Conservation (phyloP, 1,140 invertebrate genomes). For the Stenopsyche tienmushanensis region DNA sequence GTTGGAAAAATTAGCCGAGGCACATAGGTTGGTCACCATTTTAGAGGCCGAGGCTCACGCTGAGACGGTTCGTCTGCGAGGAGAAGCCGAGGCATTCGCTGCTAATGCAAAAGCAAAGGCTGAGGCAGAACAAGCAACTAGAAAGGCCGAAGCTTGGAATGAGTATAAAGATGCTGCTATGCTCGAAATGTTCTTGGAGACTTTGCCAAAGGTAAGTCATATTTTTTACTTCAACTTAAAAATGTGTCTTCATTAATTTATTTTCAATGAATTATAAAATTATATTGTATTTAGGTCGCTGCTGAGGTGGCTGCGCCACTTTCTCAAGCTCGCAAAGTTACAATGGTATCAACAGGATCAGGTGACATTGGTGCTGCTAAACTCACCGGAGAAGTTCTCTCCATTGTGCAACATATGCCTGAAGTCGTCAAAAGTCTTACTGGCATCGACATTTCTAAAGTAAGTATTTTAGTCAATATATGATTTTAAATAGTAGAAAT, state of each 20-base stretch:
- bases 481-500: no score
- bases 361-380: conserved; percentile 91
- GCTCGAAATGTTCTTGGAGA: conserved; percentile 95
- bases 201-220: conserved; percentile 86
- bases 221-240: neutral
- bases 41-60: conserved; percentile 94
- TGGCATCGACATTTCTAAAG: conserved; percentile 89
- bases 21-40: conserved; percentile 80
- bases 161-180: conserved; percentile 96
- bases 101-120: conserved; percentile 92
- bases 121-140: conserved; percentile 94
- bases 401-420: conserved; percentile 88
- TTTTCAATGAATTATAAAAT: no score
- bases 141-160: conserved; percentile 95
- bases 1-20: conserved; percentile 91
- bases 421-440: conserved; percentile 87
- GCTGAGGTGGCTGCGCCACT: conserved; percentile 94
- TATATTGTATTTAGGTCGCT: conserved; percentile 79
- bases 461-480: no score
- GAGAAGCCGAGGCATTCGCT: conserved; percentile 86
- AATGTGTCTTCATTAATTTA: neutral
- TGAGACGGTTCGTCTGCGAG: conserved; percentile 76
- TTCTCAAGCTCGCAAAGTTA: conserved; percentile 90
- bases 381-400: conserved; percentile 89
- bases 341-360: conserved; percentile 91